Percentiles rank a stretch among this genome's conserved stretches.
Evolutionary conservation across 2,113 vertebrate genomes (phyloP).

Genomic region (Tachuris rubrigastra): DNA sequence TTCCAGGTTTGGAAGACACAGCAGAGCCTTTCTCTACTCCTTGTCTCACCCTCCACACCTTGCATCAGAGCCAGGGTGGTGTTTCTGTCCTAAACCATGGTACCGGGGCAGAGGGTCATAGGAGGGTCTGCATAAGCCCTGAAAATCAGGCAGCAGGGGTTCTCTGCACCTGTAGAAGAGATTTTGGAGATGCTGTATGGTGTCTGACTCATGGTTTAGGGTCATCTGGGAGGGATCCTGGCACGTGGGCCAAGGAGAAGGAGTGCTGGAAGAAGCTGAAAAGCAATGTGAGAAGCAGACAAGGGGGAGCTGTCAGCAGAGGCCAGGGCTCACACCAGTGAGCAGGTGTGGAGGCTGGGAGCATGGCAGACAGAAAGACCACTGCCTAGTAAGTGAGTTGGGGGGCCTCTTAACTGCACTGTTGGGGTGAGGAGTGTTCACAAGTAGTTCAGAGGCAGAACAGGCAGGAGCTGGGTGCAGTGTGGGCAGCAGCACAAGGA

Average conservation of each 20-base stretch:
- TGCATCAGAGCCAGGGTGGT: background rate
- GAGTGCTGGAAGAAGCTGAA: background rate
- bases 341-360: background rate
- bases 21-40: background rate
- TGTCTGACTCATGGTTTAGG: background rate
- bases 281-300: fast-evolving
- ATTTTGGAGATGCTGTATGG: background rate
- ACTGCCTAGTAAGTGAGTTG: background rate
- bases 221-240: background rate
- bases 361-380: background rate
- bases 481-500: background rate
- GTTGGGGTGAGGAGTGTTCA: background rate
- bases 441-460: background rate
- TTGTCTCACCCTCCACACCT: background rate
- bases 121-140: background rate
- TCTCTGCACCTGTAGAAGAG: background rate
- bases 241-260: fast-evolving
- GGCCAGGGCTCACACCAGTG: background rate
- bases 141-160: background rate
- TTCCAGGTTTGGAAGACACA: background rate
- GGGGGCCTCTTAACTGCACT: fast-evolving
- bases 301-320: fast-evolving
- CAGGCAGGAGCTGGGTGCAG: background rate
- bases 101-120: background rate
- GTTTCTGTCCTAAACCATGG: fast-evolving